Evolutionary conservation across 2,888 invertebrate genomes (phyloP).

Genomic region (Apotomis betuletana): DNA sequence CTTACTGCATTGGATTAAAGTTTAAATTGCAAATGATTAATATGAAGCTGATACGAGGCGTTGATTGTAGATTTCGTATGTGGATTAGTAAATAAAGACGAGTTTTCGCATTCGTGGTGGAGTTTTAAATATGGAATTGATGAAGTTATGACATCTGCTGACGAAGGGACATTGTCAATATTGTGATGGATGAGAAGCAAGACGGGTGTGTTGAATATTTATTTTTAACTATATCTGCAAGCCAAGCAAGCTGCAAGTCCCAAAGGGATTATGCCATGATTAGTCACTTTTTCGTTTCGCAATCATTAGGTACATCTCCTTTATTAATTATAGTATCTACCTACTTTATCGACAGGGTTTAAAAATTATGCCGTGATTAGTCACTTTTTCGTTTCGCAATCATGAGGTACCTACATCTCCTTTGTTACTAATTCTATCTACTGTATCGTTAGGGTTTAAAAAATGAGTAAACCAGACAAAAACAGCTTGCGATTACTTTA

Average conservation of each 20-base stretch:
- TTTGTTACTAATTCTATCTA: no score
- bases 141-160: constrained; percentile 43
- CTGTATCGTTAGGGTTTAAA: no score
- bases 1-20: constrained; percentile 2
- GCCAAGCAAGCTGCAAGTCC: no score
- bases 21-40: neutral
- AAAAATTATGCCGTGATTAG: no score
- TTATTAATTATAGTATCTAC: no score
- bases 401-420: no score
- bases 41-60: neutral
- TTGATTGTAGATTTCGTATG: constrained; percentile 18
- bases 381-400: no score
- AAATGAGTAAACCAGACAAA: neutral
- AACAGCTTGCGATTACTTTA: constrained; percentile 6
- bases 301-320: no score
- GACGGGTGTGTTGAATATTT: neutral
- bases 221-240: no score
- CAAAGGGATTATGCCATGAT: no score
- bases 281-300: no score
- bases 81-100: constrained; percentile 35
- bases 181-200: constrained; percentile 11
- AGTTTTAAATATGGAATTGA: constrained; percentile 44
- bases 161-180: constrained; percentile 4
- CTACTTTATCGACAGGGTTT: no score
- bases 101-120: constrained; percentile 28